A percentile compares a stretch with the other conserved stretches of the same genome.
These are phyloP conservation scores for Mythimna impura DNA, from an alignment of 2,888 invertebrate species.

Conservation along the genomic window DNA sequence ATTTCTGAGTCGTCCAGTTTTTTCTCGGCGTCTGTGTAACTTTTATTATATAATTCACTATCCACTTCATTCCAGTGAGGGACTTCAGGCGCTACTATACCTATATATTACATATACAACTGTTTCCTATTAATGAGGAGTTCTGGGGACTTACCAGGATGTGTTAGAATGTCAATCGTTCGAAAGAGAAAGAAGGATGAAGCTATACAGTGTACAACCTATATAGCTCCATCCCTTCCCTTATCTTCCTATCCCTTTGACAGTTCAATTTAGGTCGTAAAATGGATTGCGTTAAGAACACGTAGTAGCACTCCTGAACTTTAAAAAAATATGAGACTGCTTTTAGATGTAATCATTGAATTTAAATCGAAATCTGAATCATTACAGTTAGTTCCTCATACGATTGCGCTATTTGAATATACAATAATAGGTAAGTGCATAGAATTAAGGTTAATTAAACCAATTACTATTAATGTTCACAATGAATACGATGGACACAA, in stretches of 20 bases:
- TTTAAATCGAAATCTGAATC: constrained; percentile 67
- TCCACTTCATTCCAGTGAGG: constrained; percentile 41
- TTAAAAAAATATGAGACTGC: constrained; percentile 22
- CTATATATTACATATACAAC: constrained; percentile 4
- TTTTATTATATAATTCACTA: constrained; percentile 49
- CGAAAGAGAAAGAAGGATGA: too few relatives aligned
- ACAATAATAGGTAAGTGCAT: constrained; percentile 77
- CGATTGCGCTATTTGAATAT: constrained; percentile 72
- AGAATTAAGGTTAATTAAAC: constrained; percentile 86
- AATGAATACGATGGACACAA: constrained; percentile 62
- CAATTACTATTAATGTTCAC: constrained; percentile 79
- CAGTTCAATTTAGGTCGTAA: too few relatives aligned
- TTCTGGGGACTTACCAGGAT: background rate
- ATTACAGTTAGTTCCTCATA: constrained; percentile 61
- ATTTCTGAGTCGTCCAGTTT: constrained; percentile 45
- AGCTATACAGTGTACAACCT: too few relatives aligned
- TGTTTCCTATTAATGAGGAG: constrained; percentile 34
- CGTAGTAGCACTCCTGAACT: background rate
- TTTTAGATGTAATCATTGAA: constrained; percentile 41
- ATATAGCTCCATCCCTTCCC: too few relatives aligned
- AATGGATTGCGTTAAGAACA: too few relatives aligned
- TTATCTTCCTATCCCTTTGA: too few relatives aligned
- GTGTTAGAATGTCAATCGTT: too few relatives aligned
- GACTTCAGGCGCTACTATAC: constrained; percentile 18
- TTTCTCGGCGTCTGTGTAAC: constrained; percentile 34